Percentiles rank a stretch among this genome's conserved stretches.
phyloP scores from a whole-genome alignment of 2,797 vertebrate species.

The Premnoplex brunnescens region DNA sequence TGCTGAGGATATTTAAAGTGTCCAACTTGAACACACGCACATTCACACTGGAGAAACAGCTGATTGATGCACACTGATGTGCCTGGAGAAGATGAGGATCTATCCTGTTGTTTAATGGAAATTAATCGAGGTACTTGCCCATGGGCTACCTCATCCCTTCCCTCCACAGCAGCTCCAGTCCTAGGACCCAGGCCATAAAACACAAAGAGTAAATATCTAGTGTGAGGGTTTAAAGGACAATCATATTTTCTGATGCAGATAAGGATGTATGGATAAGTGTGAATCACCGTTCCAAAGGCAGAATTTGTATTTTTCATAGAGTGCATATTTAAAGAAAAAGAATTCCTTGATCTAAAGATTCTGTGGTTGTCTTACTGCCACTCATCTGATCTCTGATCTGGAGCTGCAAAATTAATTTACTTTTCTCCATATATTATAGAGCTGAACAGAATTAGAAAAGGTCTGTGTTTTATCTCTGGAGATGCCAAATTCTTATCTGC shows the following conservation, averaged over 20 bases:
- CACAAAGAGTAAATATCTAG: not conserved
- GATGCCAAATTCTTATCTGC: not conserved
- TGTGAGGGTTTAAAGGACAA: not conserved
- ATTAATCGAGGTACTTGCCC: not conserved
- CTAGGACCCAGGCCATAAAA: not conserved
- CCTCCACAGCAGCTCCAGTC: not conserved
- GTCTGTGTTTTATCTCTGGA: not conserved
- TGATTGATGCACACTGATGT: not conserved
- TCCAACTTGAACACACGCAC: not conserved
- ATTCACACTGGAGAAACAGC: not conserved
- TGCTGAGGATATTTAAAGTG: not conserved
- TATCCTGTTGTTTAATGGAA: not conserved
- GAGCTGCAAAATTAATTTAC: constrained; percentile 20
- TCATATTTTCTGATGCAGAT: not conserved
- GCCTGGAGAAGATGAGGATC: not conserved
- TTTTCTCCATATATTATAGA: not conserved
- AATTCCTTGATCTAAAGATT: not conserved
- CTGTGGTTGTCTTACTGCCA: not conserved
- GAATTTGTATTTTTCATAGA: not conserved
- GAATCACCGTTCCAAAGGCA: not conserved
- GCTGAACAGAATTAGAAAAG: not conserved
- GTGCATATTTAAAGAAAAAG: not conserved
- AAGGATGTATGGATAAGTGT: not conserved
- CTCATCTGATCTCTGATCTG: constrained; percentile 1
- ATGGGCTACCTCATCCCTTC: not conserved